Evolutionary conservation across 1,140 invertebrate genomes (phyloP).

Genomic region (Macrosteles quadrilineatus): DNA sequence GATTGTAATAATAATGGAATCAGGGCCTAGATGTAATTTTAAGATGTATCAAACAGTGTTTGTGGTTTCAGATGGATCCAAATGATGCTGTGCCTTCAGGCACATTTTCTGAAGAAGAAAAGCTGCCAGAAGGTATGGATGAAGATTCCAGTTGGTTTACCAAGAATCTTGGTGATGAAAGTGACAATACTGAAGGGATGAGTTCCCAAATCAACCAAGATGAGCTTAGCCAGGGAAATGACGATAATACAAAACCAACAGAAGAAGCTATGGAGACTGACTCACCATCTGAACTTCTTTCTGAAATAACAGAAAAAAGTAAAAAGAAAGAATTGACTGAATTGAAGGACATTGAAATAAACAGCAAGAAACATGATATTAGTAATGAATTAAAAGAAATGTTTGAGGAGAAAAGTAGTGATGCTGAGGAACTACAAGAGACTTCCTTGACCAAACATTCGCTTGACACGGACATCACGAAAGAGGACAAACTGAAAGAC

Average conservation of each 20-base stretch:
- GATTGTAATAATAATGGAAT: too few relatives aligned
- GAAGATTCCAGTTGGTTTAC: conserved; percentile 12
- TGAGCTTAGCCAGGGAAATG: background rate
- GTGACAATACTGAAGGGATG: conserved; percentile 4
- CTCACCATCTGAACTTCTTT: background rate
- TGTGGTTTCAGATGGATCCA: conserved; percentile 16
- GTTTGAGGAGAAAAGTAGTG: conserved; percentile 14
- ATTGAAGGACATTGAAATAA: conserved; percentile 5
- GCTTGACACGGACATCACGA: conserved; percentile 3
- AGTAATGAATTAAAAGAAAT: conserved; percentile 23
- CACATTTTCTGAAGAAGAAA: conserved; percentile 1
- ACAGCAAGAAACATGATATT: conserved; percentile 18
- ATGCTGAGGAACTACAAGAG: conserved; percentile 18
- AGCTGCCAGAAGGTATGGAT: background rate
- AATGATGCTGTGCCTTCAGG: conserved; percentile 11
- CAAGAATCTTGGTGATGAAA: conserved; percentile 7
- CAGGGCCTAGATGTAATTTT: too few relatives aligned
- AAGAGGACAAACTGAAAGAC: conserved; percentile 4
- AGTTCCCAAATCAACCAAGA: background rate
- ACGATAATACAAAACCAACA: background rate
- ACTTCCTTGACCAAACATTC: background rate
- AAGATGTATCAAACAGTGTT: too few relatives aligned
- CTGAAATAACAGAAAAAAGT: background rate
- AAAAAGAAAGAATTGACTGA: conserved; percentile 15
- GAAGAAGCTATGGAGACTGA: conserved; percentile 14